Evolutionary conservation across 2,797 vertebrate species (phyloP), one percentile per base, ranked within the genome.

Genomic region (Uromys caudimaculatus): DNA sequence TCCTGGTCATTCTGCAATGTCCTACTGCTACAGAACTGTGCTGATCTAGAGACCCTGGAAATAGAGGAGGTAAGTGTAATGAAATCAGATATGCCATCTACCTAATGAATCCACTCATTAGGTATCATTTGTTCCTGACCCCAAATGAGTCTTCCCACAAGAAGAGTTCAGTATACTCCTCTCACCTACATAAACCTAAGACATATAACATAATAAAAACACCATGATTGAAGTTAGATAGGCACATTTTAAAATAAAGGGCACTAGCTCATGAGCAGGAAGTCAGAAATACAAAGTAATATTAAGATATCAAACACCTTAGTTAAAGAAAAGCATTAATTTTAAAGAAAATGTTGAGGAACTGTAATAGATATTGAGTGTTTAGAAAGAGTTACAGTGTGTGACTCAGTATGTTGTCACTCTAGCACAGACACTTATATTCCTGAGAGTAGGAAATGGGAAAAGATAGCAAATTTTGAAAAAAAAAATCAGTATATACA

Each of bases 231-330:
- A 4, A 21, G 52, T 3, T 50, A 41, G 52, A 23, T 29, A 56
- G 24, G 88, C 6, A 21, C 41, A 60, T 90, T 81, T 87, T 89
- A 64, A n/a, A 77, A 77, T 17, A 92, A 94, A 73, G 11, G 83
- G 2, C 29, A 47, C 5, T 60, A 83, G n/a, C 19, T 91, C 0
- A n/a, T 75, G 75, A 95, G 54, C 9, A 97, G 12, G 27, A 93
- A 85, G 5, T 77, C 52, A 78, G 41, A 88, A 58, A 78, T 69
- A 16, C 56, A 41, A 79, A 16, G 38, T 32, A 58, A 12, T 32
- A 76, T 77, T 88, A 92, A 90, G 92, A 41, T 87, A 90, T 69
- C 6, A 92, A 90, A 73, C 23, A 41, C 60, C 1, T 67, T 60
- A 27, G 12, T 38, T 67, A 85, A 88, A 67, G 0, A 75, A 67